Conservation (phyloP, 2,888 invertebrate species). For the Tetragonisca angustula region DNA sequence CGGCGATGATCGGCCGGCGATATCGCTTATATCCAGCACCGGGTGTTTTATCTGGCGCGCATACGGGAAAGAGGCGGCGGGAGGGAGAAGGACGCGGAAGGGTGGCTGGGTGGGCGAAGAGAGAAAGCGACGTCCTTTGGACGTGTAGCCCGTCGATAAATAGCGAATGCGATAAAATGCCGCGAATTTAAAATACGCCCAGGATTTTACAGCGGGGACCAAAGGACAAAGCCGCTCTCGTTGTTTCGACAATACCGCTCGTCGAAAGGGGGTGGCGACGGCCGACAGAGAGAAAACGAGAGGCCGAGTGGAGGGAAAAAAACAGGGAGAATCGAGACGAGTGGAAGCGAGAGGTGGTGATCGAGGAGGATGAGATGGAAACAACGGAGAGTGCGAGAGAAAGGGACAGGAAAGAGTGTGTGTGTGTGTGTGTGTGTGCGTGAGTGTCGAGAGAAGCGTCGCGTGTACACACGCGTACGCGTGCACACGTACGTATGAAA, state of each 20-base stretch:
- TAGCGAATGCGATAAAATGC: conserved; percentile 75
- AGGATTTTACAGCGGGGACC: conserved; percentile 75
- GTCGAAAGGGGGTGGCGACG: conserved; percentile 72
- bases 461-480: not conserved
- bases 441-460: not conserved
- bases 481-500: not conserved
- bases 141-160: conserved; percentile 74
- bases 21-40: conserved; percentile 44
- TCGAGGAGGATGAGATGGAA: conserved; percentile 50
- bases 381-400: not conserved
- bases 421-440: not conserved
- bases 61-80: conserved; percentile 6
- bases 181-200: conserved; percentile 76
- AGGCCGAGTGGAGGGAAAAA: conserved; percentile 43
- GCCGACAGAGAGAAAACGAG: conserved; percentile 65
- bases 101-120: not conserved
- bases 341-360: conserved; percentile 61
- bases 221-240: conserved; percentile 76
- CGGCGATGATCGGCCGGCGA: conserved; percentile 61
- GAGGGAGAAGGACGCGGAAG: not conserved
- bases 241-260: conserved; percentile 76
- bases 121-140: conserved; percentile 69
- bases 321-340: conserved; percentile 50
- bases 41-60: conserved; percentile 64
- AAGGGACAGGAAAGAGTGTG: not conserved